Evolutionary conservation across 1,140 invertebrate genomes (phyloP).

Genomic region (Saccostrea echinata): DNA sequence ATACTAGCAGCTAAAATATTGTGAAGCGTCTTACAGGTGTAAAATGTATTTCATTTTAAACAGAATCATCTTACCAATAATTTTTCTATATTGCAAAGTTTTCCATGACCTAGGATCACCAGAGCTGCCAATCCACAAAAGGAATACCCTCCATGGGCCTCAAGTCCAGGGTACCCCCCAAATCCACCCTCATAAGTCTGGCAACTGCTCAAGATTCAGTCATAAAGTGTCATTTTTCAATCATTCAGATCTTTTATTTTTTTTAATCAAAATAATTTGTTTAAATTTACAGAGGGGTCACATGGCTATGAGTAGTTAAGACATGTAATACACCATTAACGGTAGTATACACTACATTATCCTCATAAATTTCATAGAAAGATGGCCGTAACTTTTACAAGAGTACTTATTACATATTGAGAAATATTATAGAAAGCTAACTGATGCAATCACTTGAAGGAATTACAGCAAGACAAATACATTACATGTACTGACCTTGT

Average conservation of each 20-base stretch:
- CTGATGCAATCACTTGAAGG: background rate
- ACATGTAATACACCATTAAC: background rate
- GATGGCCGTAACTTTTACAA: too few species aligned
- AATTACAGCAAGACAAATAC: background rate
- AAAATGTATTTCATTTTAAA: too few species aligned
- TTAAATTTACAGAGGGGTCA: too few species aligned
- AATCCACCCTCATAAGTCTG: slow-evolving; percentile 99
- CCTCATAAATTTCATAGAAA: too few species aligned
- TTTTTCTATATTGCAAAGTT: slow-evolving; percentile 89
- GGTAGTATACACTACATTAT: too few species aligned
- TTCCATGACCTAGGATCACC: slow-evolving; percentile 89
- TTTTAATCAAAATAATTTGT: too few species aligned
- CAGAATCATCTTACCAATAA: slow-evolving; percentile 84
- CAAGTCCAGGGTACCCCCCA: slow-evolving; percentile 94
- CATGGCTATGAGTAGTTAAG: background rate
- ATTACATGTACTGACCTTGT: slow-evolving; percentile 81
- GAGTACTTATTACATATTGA: background rate
- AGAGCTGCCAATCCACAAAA: slow-evolving; percentile 97
- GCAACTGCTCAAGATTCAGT: slow-evolving; percentile 83
- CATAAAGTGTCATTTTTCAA: too few species aligned
- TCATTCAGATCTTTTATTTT: too few species aligned
- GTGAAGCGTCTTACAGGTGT: too few species aligned
- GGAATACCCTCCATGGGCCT: slow-evolving; percentile 99
- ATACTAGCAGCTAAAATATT: too few species aligned
- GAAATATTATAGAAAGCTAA: too few species aligned